phyloP scores from a whole-genome alignment of 2,888 invertebrate species.

The Pseudococcus viburni region DNA sequence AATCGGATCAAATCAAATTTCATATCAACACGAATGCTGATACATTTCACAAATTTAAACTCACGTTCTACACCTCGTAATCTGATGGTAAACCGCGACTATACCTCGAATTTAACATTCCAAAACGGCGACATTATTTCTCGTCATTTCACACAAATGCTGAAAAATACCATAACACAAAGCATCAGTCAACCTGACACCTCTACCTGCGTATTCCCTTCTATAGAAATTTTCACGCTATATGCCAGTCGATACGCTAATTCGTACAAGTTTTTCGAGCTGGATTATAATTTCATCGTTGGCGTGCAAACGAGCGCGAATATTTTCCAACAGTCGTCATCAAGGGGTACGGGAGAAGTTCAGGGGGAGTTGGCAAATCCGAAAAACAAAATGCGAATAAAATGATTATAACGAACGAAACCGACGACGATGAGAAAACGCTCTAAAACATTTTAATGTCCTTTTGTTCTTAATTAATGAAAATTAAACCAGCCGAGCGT shows the following conservation, averaged over 20 bases:
- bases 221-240: not conserved
- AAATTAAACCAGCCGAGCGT: conserved; percentile 62
- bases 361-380: not conserved
- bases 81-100: not conserved
- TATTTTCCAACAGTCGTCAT: conserved; percentile 38
- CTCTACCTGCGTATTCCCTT: not conserved
- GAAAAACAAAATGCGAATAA: conserved; percentile 38
- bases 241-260: conserved; percentile 25
- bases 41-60: conserved; percentile 14
- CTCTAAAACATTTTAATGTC: conserved; percentile 58
- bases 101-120: not conserved
- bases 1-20: not conserved
- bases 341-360: not conserved
- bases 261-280: conserved; percentile 21
- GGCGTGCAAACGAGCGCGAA: conserved; percentile 39
- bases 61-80: not conserved
- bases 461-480: conserved; percentile 63
- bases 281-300: conserved; percentile 17
- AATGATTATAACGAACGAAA: conserved; percentile 48
- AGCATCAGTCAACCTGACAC: not conserved
- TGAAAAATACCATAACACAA: not conserved
- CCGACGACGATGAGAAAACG: conserved; percentile 49
- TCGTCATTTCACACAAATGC: not conserved
- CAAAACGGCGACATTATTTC: not conserved
- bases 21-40: not conserved